Percentiles rank a stretch among this genome's conserved stretches.
These are phyloP conservation scores for Drosophila nebulosa DNA, from an alignment of 1,140 invertebrate genomes.

Conservation along the genomic window DNA sequence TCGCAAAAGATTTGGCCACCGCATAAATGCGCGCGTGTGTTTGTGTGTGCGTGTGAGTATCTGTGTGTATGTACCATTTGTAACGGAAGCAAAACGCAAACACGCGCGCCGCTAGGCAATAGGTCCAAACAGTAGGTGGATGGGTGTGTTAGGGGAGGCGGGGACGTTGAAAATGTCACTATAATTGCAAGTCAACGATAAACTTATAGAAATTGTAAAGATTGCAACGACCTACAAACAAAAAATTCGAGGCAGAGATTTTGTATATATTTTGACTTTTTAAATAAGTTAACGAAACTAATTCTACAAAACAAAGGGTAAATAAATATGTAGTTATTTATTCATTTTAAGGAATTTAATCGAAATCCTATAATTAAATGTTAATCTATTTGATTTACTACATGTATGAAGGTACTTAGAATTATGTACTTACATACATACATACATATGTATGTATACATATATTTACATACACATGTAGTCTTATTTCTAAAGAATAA, in stretches of 20 bases:
- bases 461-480: background rate
- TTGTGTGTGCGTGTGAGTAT: slow-evolving; percentile 9
- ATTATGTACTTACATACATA: background rate
- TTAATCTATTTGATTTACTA: too few relatives aligned
- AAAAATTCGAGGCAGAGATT: background rate
- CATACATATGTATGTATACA: background rate
- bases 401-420: background rate
- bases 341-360: too few relatives aligned
- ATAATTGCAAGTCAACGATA: background rate
- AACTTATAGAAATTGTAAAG: background rate
- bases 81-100: slow-evolving; percentile 74
- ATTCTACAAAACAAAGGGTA: too few relatives aligned
- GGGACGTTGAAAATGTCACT: background rate
- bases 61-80: slow-evolving; percentile 39
- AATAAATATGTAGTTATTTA: too few relatives aligned
- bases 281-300: too few relatives aligned
- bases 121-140: slow-evolving; percentile 6
- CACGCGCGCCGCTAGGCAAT: slow-evolving; percentile 42
- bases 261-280: too few relatives aligned
- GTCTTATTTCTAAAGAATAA: too few relatives aligned
- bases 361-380: too few relatives aligned
- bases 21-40: background rate
- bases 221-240: background rate
- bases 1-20: slow-evolving; percentile 53
- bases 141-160: slow-evolving; percentile 10